Evolutionary conservation across 2,888 invertebrate species (phyloP), one percentile per base, ranked within the genome.

Genomic region (Drosophila yooni): DNA sequence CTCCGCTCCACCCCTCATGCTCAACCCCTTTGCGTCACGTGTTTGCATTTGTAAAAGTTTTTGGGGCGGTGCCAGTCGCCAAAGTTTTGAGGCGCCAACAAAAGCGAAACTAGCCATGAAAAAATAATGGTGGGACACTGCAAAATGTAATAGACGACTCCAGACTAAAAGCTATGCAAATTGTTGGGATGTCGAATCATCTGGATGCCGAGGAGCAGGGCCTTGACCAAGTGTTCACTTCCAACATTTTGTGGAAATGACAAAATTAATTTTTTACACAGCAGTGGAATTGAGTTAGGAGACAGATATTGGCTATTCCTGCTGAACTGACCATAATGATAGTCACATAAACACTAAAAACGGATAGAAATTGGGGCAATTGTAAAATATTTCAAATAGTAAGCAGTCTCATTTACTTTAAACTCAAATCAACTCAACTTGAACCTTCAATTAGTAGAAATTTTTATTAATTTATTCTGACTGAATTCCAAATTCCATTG

Each of bases 11-110:
- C 6, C 29, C 7, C 13, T 11, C 2, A 27, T 11, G n/a, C 11
- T 21, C 29, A 51, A 21, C 33, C 57, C 15, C n/a, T 34, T 36
- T 48, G 40, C 64, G 64, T 86, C 61, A 81, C 88, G 84, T 83
- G 84, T 67, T 81, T 77, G 82, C 73, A 36, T 54, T 58, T 50
- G 33, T 36, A 46, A 64, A 79, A 79, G 70, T 73, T 81, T 79
- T 73, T 60, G 56, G 51, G 68, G 21, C 69, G 54, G 80, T 86
- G 89, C 73, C 89, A 84, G 83, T 86, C 81, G 82, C 89, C 79
- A 81, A 88, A 88, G 62, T 84, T 84, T 83, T 68, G 74, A 67
- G 81, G 87, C 83, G 89, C 83, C 89, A 87, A 83, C 79, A 79
- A 67, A 73, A 62, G 74, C 69, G 43, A 79, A 76, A 75, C 60